Percentiles rank a stretch among this genome's conserved stretches.
Conservation (phyloP, 2,888 invertebrate species). For the Synergus gifuensis region DNA sequence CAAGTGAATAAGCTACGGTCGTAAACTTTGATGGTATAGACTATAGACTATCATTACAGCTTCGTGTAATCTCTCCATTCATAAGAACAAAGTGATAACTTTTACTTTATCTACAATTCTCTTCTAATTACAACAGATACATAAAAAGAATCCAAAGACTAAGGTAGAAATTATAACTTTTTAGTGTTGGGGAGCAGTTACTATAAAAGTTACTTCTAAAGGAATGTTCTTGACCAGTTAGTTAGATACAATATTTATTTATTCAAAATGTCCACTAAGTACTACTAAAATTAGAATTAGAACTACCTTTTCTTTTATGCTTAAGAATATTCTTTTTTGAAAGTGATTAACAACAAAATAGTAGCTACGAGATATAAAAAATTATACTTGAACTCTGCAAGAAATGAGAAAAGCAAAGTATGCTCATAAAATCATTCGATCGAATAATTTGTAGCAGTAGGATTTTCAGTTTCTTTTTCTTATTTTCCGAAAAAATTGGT, state of each 20-base stretch:
- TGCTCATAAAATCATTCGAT: too few species aligned
- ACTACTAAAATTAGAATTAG: too few species aligned
- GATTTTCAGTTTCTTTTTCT: neutral
- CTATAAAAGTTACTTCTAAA: neutral
- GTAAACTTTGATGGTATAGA: conserved; percentile 12
- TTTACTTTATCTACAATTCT: neutral
- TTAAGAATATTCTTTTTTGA: too few species aligned
- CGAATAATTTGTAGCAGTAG: neutral
- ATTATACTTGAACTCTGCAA: too few species aligned
- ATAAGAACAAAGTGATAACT: neutral
- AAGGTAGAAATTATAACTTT: neutral
- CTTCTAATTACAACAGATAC: neutral
- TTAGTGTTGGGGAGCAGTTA: neutral
- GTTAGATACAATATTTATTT: neutral
- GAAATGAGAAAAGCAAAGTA: too few species aligned
- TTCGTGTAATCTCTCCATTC: neutral
- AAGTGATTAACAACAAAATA: too few species aligned
- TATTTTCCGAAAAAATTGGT: too few species aligned
- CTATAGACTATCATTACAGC: neutral
- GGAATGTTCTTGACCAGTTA: too few species aligned
- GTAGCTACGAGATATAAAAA: too few species aligned
- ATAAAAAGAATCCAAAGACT: neutral
- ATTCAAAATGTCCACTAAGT: neutral
- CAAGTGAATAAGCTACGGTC: neutral
- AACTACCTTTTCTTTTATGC: too few species aligned